These are phyloP conservation scores for Himantopus leucocephalus DNA, from an alignment of 2,113 vertebrate genomes.

Conservation along the genomic window DNA sequence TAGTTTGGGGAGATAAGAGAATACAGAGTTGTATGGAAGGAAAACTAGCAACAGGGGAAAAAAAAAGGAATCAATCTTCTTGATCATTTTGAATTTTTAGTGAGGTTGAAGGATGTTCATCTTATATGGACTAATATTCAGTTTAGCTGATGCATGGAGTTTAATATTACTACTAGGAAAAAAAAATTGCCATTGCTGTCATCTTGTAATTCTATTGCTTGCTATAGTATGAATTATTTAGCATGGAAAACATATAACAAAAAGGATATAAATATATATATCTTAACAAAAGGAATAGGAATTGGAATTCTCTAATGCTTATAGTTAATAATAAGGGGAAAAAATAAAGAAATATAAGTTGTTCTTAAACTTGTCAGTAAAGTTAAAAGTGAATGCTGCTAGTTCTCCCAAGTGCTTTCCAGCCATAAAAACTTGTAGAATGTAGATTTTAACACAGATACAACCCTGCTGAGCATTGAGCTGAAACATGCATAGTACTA, in stretches of 20 bases:
- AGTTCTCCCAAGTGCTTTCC: not conserved
- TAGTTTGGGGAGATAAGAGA: not conserved
- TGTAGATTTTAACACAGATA: not conserved
- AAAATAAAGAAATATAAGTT: not conserved
- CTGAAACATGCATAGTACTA: not conserved
- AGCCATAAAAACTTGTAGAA: not conserved
- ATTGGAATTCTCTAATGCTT: not conserved
- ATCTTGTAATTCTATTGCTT: not conserved
- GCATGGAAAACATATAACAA: not conserved
- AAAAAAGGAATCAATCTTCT: not conserved
- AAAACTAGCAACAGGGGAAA: not conserved
- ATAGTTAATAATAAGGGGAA: not conserved
- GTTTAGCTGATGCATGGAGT: not conserved
- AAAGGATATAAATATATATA: not conserved
- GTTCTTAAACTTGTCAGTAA: not conserved
- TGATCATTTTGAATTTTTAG: not conserved
- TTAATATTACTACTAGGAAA: not conserved
- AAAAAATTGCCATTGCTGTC: not conserved
- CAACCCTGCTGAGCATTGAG: not conserved
- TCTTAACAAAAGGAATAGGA: not conserved
- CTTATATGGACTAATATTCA: not conserved
- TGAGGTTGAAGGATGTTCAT: not conserved
- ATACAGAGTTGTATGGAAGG: not conserved
- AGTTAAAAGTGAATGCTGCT: not conserved
- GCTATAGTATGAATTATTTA: not conserved